Base-by-base conservation (phyloP, 2,888 invertebrate genomes). In the Drosophila nigricruria region DNA sequence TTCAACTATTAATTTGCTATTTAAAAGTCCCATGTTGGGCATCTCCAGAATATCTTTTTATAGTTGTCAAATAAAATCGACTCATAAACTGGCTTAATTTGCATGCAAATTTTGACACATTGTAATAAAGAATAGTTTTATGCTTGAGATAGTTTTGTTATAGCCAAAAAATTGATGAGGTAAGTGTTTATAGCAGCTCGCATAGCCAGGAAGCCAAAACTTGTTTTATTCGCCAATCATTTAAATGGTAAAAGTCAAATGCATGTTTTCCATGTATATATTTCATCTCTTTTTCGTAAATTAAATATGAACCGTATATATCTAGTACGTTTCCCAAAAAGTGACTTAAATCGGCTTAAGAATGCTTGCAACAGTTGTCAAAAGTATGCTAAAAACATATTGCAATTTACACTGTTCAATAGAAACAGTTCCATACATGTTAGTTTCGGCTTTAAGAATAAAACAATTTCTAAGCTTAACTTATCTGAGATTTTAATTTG, bases 201-300 rank as follows among this genome's bases (percentile, higher is more conserved):
- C 8, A 40, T 25, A 27, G 2, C n/a, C 54, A 58, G 72, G 66
- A 65, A 76, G 57, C 14, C 20, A 76, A 68, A 73, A 73, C 78
- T 50, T 30, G 63, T 61, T 64, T 36, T 10, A 5, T 23, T 32
- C n/a, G 5, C 25, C 23, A 20, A 40, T 14, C 42, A 53, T n/a
- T 40, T 10, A 62, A 76, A 76, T 71, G 50, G 20, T 27, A 62
- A 62, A 47, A 40, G 16, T 65, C 49, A 25, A 47, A 20, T 27
- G 10, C 45, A 27, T 49, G 27, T 38, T 45, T 50, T 18, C 47
- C 20, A 32, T 4, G 20, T 3, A n/a, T n/a, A 25, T 0, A 10
- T 40, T 18, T 42, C 34, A 14, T 20, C 20, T 14, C 20, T 18
- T 12, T 32, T 27, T 25, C 20, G 14, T 14, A 25, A 47, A 59